Conservation (phyloP, 1,140 invertebrate genomes). For the Lepidurus couesii region DNA sequence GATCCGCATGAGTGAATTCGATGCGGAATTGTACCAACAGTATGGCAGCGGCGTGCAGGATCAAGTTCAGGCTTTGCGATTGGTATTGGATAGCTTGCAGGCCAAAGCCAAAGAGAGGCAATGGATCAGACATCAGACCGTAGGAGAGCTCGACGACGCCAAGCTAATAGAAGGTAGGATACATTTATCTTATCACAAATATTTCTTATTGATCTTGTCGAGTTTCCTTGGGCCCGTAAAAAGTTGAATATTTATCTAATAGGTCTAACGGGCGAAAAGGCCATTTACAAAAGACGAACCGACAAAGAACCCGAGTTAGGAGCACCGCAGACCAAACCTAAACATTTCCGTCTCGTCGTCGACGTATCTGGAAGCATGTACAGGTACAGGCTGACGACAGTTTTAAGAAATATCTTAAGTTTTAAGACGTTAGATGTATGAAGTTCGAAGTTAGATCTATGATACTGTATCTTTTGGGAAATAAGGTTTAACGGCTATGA, state of each 20-base stretch:
- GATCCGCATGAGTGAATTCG: conserved; percentile 92
- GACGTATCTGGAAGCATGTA: conserved; percentile 97
- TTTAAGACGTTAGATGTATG: conserved; percentile 11
- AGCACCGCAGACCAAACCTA: conserved; percentile 76
- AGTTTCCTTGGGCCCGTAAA: not conserved
- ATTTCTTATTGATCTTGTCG: conserved; percentile 27
- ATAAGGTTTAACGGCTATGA: conserved; percentile 84
- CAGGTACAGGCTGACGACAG: conserved; percentile 49
- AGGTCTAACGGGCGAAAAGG: conserved; percentile 81
- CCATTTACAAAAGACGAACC: conserved; percentile 75
- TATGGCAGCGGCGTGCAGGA: conserved; percentile 70
- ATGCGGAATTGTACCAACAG: conserved; percentile 78
- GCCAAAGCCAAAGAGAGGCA: conserved; percentile 89
- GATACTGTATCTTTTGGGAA: not conserved
- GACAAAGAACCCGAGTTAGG: conserved; percentile 81
- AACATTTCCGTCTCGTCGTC: conserved; percentile 77
- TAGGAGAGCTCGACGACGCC: conserved; percentile 89
- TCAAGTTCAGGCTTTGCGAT: conserved; percentile 56
- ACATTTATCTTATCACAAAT: conserved; percentile 37
- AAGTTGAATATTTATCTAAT: not conserved
- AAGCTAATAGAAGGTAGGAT: conserved; percentile 83
- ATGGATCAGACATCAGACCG: conserved; percentile 86
- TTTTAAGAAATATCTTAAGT: not conserved
- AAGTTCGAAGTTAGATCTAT: not conserved
- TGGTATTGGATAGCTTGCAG: conserved; percentile 64